A percentile compares a stretch with the other conserved stretches of the same genome.
These are phyloP conservation scores for Neopipo cinnamomea DNA, from an alignment of 2,113 vertebrate genomes.

Conservation along the genomic window DNA sequence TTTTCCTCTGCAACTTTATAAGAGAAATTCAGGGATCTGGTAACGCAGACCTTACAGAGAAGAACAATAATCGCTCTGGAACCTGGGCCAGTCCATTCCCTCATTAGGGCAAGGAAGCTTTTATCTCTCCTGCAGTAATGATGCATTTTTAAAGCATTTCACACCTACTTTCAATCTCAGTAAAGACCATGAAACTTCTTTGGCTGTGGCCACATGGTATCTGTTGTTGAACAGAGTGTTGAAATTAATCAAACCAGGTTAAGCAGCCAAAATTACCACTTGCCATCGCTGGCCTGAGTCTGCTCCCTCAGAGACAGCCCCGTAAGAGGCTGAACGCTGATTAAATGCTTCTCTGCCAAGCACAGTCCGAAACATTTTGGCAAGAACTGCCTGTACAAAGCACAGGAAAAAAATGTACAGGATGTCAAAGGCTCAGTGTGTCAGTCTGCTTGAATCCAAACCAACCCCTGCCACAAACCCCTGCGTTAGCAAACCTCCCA, in stretches of 20 bases:
- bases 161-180: neutral
- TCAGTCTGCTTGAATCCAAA: neutral
- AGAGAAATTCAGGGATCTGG: neutral
- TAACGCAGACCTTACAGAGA: neutral
- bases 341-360: conserved; percentile 5
- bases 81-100: neutral
- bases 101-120: neutral
- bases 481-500: neutral
- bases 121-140: neutral
- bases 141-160: neutral
- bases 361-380: neutral
- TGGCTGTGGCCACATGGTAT: neutral
- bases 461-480: neutral
- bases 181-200: neutral
- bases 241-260: conserved; percentile 7
- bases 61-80: neutral
- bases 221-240: conserved; percentile 7
- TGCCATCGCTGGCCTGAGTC: neutral
- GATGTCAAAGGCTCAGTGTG: neutral
- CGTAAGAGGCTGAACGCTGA: neutral
- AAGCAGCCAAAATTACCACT: conserved; percentile 40
- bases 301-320: neutral
- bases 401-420: rapidly evolving
- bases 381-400: neutral
- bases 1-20: neutral